Evolutionary conservation across 2,113 vertebrate species (phyloP).

Genomic region (Silurus meridionalis): DNA sequence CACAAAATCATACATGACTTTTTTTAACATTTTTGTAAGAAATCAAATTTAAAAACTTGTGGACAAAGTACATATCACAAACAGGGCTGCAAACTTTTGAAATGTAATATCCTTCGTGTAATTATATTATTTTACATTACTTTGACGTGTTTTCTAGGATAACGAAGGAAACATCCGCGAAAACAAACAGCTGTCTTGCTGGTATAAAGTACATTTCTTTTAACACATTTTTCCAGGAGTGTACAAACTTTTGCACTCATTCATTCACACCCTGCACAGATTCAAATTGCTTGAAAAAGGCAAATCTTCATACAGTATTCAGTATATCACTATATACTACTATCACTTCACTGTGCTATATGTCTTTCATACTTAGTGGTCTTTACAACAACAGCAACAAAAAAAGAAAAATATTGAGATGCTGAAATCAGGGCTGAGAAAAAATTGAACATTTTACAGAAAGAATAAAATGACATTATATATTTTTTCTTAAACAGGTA

Average conservation of each 20-base stretch:
- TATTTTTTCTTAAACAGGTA: constrained; percentile 68
- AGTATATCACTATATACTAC: constrained; percentile 25
- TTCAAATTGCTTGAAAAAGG: neutral
- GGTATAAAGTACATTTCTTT: neutral
- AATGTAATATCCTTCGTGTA: neutral
- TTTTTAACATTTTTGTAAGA: constrained; percentile 14
- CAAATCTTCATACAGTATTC: neutral
- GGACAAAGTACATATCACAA: neutral
- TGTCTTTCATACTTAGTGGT: constrained; percentile 50
- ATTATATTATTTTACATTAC: neutral
- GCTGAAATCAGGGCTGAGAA: neutral
- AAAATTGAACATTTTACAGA: constrained; percentile 56
- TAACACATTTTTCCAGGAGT: neutral
- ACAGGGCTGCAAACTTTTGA: neutral
- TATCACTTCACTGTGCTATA: constrained; percentile 23
- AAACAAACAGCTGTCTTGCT: neutral
- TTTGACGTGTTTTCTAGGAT: neutral
- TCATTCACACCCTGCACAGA: neutral
- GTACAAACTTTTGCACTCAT: neutral
- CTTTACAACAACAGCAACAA: constrained; percentile 30
- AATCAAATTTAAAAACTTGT: neutral
- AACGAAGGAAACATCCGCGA: too few species aligned
- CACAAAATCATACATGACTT: constrained; percentile 8
- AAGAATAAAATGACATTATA: constrained; percentile 69
- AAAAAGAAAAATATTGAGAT: constrained; percentile 11